These are phyloP conservation scores for Semnornis frantzii DNA, from an alignment of 2,113 vertebrate species.

Conservation along the genomic window DNA sequence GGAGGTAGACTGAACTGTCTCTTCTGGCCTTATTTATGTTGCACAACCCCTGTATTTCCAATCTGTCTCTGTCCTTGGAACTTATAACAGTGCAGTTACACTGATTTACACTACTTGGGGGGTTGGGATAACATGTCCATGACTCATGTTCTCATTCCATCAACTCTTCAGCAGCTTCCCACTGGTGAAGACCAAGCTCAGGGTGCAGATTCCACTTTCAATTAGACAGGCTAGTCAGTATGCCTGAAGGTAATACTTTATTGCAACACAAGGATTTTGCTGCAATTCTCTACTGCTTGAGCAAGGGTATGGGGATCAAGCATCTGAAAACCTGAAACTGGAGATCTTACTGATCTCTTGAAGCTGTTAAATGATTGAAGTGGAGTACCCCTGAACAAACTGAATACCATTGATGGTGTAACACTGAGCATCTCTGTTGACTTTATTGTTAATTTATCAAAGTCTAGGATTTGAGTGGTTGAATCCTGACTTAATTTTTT, in stretches of 20 bases:
- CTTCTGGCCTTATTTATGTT: background rate
- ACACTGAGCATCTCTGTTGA: background rate
- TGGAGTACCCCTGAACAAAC: background rate
- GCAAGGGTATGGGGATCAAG: background rate
- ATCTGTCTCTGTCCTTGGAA: background rate
- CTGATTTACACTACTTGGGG: background rate
- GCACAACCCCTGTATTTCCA: background rate
- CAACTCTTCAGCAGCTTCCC: background rate
- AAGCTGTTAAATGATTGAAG: constrained; percentile 13
- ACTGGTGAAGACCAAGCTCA: background rate
- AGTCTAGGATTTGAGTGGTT: background rate
- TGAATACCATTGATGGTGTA: background rate
- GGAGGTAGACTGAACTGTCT: background rate
- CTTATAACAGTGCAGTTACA: background rate
- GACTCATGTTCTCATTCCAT: background rate
- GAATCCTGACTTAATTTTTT: constrained; percentile 30
- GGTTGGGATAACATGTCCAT: background rate
- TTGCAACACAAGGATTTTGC: background rate
- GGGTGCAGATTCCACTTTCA: background rate
- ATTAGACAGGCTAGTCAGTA: background rate
- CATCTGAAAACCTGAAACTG: background rate
- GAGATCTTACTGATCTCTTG: background rate
- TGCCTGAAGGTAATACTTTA: background rate
- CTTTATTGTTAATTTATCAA: constrained; percentile 14
- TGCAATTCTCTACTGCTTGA: background rate